Conservation (phyloP, 2,797 vertebrate genomes). For the Thalassophryne amazonica region DNA sequence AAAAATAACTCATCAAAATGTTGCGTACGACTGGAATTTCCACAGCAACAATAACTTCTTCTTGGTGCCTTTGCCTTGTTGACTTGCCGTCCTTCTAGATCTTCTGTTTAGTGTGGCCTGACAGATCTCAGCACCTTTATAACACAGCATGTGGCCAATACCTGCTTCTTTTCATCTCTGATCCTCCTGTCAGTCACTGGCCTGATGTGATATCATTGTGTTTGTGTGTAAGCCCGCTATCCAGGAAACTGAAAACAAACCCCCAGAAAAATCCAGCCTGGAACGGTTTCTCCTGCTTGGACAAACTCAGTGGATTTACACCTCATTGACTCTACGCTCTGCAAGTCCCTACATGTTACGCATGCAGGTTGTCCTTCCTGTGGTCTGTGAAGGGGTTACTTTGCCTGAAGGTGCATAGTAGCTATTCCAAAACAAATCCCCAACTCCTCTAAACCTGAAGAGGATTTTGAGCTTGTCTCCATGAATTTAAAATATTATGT, state of each 20-base stretch:
- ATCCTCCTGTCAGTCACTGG: not conserved
- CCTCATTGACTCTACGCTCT: slow-evolving; percentile 23
- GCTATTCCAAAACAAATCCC: slow-evolving; percentile 6
- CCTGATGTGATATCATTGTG: slow-evolving; percentile 21
- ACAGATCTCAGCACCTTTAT: slow-evolving; percentile 58
- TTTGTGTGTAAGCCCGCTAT: slow-evolving; percentile 23
- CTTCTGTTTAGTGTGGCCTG: slow-evolving; percentile 10
- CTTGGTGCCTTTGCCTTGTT: not conserved
- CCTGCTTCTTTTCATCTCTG: slow-evolving; percentile 27
- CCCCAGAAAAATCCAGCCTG: not conserved
- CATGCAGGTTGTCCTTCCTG: slow-evolving; percentile 47
- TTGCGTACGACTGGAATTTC: too few relatives aligned
- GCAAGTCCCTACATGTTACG: slow-evolving; percentile 51
- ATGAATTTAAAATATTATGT: too few relatives aligned
- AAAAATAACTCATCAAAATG: too few relatives aligned
- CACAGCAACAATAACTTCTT: too few relatives aligned
- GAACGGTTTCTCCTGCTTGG: slow-evolving; percentile 8
- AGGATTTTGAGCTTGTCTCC: too few relatives aligned
- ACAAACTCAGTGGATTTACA: slow-evolving; percentile 36
- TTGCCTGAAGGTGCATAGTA: slow-evolving; percentile 37
- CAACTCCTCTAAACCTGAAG: slow-evolving; percentile 4
- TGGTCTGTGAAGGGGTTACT: slow-evolving; percentile 35
- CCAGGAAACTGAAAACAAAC: slow-evolving; percentile 28
- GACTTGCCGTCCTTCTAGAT: not conserved
- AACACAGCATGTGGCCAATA: slow-evolving; percentile 55